Evolutionary conservation across 2,888 invertebrate species (phyloP), one percentile per base, ranked within the genome.

Genomic region (Cataglyphis rosenhaueri): DNA sequence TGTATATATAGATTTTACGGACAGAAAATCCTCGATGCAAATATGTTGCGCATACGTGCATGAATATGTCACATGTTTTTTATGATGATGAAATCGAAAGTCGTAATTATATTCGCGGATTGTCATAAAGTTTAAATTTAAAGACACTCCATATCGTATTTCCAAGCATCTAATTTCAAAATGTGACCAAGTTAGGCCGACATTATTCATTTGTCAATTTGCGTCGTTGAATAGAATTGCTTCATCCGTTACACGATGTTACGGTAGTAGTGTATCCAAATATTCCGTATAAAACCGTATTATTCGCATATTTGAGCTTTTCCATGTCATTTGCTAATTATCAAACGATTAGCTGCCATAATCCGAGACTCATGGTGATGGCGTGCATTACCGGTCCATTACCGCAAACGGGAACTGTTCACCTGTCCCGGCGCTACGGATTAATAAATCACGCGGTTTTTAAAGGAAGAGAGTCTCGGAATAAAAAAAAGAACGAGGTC

Each of bases 401-500:
- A 44, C 76, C 66, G 64, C n/a, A 61, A 70, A 84, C 82, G 82
- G 86, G 83, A 88, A 89, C 85, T 85, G 89, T 91, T 87, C 92
- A 92, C 92, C 92, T 92, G 92, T 92, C 91, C 82, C 62, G 87
- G 84, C 89, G 91, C 87, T 83, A 86, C 68, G 81, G 85, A 75
- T 91, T 88, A 87, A 92, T 92, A 92, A 92, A 92, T 92, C 92
- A 92, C 86, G 75, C 83, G 87, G 84, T 89, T 90, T 90, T 90
- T 88, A 89, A 87, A 68, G 66, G 38, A 57, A 21, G 38, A 38
- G 66, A 71, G 52, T 66, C n/a, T n/a, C 18, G 21, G 55, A 8
- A 25, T 68, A 64, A 73, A 83, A 61, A n/a, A 57, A 57, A 57
- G 55, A 65, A 35, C 64, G 15, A 38, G 44, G 29, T 68, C 57